Conservation (phyloP, 2,888 invertebrate species). For the Agrochola lychnidis region DNA sequence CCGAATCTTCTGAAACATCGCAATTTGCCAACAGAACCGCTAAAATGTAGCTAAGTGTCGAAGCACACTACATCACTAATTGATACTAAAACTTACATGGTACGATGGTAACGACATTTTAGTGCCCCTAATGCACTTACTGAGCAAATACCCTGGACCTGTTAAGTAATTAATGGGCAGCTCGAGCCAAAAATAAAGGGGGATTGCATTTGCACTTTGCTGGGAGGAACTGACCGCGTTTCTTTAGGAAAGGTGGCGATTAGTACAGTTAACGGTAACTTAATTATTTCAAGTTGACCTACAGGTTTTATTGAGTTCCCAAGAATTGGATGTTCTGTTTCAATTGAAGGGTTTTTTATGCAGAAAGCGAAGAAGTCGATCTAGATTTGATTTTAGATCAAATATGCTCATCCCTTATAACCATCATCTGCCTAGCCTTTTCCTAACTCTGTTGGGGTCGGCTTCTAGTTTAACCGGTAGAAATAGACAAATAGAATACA, state of each 20-base stretch:
- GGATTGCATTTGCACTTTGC: constrained; percentile 49
- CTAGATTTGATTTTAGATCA: background rate
- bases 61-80: constrained; percentile 54
- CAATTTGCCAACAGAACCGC: constrained; percentile 40
- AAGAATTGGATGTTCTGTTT: background rate
- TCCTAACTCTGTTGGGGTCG: too few species aligned
- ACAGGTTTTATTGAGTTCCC: background rate
- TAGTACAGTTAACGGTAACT: background rate
- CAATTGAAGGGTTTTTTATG: background rate
- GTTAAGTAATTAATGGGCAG: constrained; percentile 60
- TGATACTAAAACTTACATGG: constrained; percentile 60
- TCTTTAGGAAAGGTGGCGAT: constrained; percentile 13
- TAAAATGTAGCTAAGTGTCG: constrained; percentile 57
- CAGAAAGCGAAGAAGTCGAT: background rate
- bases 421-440: too few species aligned
- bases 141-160: constrained; percentile 49
- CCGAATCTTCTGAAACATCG: constrained; percentile 23
- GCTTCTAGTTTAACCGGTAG: too few species aligned
- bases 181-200: constrained; percentile 52
- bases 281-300: background rate
- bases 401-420: too few species aligned
- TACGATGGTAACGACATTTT: constrained; percentile 52
- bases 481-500: too few species aligned
- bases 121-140: constrained; percentile 58
- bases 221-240: background rate